Evolutionary conservation across 92 coral and sea anemone genomes (phyloP).

Genomic region (Hydrozoanthus gracilis): DNA sequence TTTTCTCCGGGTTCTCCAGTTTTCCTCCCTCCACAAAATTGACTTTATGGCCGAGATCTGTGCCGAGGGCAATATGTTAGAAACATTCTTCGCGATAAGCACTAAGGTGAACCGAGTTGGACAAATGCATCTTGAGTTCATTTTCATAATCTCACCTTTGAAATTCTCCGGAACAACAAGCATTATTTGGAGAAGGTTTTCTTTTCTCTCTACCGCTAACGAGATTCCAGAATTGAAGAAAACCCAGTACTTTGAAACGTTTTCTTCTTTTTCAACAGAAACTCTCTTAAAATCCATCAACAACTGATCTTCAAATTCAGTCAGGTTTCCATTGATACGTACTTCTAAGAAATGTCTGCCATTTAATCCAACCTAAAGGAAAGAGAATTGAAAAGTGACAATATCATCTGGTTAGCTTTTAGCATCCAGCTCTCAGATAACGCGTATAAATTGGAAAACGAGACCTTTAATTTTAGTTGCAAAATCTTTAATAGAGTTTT

Average conservation of each 20-base stretch:
- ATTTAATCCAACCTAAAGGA: conserved; percentile 51
- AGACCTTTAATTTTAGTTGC: conserved; percentile 8
- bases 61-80: too few relatives aligned
- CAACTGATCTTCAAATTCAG: conserved; percentile 40
- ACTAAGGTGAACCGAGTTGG: too few relatives aligned
- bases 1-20: too few relatives aligned
- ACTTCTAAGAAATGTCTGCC: conserved; percentile 36
- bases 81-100: too few relatives aligned
- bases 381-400: background rate
- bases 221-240: conserved; percentile 32
- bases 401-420: background rate
- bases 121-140: background rate
- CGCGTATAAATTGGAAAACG: background rate
- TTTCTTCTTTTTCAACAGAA: conserved; percentile 7
- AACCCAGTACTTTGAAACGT: conserved; percentile 6
- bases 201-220: conserved; percentile 11
- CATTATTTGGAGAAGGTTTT: conserved; percentile 48
- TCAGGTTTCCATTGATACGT: conserved; percentile 51
- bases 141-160: conserved; percentile 45
- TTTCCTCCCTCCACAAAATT: too few relatives aligned
- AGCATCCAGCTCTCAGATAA: background rate
- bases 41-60: too few relatives aligned
- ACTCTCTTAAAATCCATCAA: conserved; percentile 39
- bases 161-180: conserved; percentile 61
- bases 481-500: background rate